Evolutionary conservation across 1,140 invertebrate species (phyloP).

Genomic region (Zaprionus ornatus): DNA sequence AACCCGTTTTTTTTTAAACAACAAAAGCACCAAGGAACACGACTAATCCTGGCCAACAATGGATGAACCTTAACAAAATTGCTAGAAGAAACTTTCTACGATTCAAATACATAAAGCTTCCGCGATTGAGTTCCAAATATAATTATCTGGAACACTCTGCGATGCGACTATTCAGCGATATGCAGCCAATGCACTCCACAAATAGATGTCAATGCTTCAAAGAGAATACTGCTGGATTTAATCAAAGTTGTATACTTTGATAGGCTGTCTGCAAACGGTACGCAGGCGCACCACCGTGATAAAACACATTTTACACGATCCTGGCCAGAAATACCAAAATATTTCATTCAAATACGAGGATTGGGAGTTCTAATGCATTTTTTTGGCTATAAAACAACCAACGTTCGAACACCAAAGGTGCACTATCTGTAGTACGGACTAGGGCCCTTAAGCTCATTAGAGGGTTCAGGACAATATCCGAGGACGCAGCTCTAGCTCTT

Average conservation of each 20-base stretch:
- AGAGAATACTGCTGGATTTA: neutral
- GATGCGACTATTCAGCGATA: neutral
- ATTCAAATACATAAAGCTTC: neutral
- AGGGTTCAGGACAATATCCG: too few species aligned
- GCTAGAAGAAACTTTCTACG: neutral
- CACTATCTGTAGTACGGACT: too few species aligned
- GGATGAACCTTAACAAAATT: neutral
- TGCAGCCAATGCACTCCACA: conserved; percentile 64
- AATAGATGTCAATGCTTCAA: conserved; percentile 17
- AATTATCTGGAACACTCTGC: neutral
- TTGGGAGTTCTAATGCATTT: conserved; percentile 21
- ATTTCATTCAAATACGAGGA: conserved; percentile 22
- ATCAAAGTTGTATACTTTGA: neutral
- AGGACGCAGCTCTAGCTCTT: too few species aligned
- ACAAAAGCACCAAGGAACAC: neutral
- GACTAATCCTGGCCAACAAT: conserved; percentile 22
- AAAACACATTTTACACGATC: too few species aligned
- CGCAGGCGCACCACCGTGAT: too few species aligned
- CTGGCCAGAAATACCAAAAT: conserved; percentile 31
- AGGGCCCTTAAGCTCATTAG: too few species aligned
- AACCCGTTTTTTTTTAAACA: neutral
- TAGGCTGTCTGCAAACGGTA: neutral
- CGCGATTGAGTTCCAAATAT: neutral
- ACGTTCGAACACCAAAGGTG: too few species aligned
- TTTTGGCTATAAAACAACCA: conserved; percentile 8